Conservation (phyloP, 2,113 vertebrate species). For the Chloropsis cyanopogon region DNA sequence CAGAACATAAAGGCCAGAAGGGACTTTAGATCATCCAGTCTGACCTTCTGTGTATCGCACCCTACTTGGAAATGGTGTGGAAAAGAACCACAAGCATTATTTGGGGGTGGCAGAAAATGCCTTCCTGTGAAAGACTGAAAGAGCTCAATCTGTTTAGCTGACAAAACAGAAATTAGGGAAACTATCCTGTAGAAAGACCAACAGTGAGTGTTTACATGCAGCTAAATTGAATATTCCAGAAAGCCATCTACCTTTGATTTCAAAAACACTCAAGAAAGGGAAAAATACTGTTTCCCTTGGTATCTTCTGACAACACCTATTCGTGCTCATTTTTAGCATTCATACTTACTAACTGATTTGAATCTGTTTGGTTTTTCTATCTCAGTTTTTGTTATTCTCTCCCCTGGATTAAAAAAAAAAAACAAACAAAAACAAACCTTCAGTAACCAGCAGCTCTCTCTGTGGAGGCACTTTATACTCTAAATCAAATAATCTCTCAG, state of each 20-base stretch:
- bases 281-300: background rate
- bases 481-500: background rate
- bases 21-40: slow-evolving; percentile 59
- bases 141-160: slow-evolving; percentile 22
- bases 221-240: background rate
- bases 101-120: slow-evolving; percentile 47
- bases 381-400: background rate
- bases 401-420: background rate
- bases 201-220: background rate
- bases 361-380: background rate
- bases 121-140: slow-evolving; percentile 15
- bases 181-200: background rate
- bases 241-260: background rate
- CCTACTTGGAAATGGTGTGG: slow-evolving; percentile 12
- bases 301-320: background rate
- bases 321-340: background rate
- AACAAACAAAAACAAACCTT: background rate
- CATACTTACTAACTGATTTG: background rate
- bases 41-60: slow-evolving; percentile 28
- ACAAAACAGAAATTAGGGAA: slow-evolving; percentile 3
- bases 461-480: background rate
- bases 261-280: background rate
- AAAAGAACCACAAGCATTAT: slow-evolving; percentile 48
- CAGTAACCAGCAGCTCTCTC: background rate
- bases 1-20: slow-evolving; percentile 62